Base-by-base conservation (phyloP, 1,140 invertebrate genomes). In the Cydia fagiglandana region DNA sequence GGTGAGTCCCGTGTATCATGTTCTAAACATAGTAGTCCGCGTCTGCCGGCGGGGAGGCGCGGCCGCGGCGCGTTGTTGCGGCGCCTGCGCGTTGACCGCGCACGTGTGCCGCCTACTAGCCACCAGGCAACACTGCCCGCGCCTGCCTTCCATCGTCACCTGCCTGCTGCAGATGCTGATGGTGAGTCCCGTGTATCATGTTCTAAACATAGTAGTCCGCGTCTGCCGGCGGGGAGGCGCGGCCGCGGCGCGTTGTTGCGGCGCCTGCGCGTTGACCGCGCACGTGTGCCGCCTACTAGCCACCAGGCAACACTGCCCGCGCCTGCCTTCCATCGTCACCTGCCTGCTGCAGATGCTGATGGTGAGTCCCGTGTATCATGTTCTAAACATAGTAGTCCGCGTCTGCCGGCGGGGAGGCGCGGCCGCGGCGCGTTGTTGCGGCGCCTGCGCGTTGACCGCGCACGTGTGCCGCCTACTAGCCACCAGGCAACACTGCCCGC, bases 151-250 rank as follows among this genome's bases (percentile, higher is more conserved):
- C 84, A 97, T 97, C 75, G 94, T 99, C 70, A 96, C 96, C 77
- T 96, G 98, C 77, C 94, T 99, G 77, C 94, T 99, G 68, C 95
- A 97, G 84, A 97, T 97, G 70, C 94, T 99, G n/a, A 97, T 96
- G 94, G 94, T 94, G 81, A 88, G 76, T 82, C 10, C 1, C 24
- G 24, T 24, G 24, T 30, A 30, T 30, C 30, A 30, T 4, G 30
- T 4, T 3, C 30, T 28, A 28, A 2, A 13, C 41, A 13, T 9
- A 45, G 47, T 15, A 15, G 2, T 24, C 24, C 24, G 24, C 24
- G 24, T 24, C 0, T 24, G 24, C 24, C 24, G 24, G 24, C 24
- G 24, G 24, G 24, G 2, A 2, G 24, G 24, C 24, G 24, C 24
- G 24, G 24, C 24, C 24, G 24, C 24, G 24, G 24, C 24, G 0